A percentile compares a stretch with the other conserved stretches of the same genome.
phyloP scores from a whole-genome alignment of 2,797 vertebrate species.

The Geotria australis region DNA sequence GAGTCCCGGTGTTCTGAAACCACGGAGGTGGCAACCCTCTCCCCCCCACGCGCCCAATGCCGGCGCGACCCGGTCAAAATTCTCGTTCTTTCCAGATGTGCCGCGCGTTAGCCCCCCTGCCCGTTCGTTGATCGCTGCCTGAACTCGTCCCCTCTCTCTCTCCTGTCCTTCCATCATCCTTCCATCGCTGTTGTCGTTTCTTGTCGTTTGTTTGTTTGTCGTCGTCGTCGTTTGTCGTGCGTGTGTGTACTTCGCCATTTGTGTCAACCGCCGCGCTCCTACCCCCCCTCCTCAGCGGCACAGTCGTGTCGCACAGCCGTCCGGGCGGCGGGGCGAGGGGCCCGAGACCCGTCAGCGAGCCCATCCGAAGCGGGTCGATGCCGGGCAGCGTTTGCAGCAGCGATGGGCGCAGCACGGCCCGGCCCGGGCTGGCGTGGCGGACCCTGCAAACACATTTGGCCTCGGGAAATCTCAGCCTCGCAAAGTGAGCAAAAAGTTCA shows the following conservation, averaged over 20 bases:
- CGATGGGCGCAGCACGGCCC: conserved; percentile 45
- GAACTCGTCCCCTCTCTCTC: conserved; percentile 2
- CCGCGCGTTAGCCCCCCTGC: conserved; percentile 8
- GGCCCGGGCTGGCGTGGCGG: conserved; percentile 63
- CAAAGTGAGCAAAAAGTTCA: conserved; percentile 61
- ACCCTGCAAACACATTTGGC: conserved; percentile 78
- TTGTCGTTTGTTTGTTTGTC: conserved; percentile 18
- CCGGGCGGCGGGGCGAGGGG: conserved; percentile 26
- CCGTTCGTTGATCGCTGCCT: conserved; percentile 3
- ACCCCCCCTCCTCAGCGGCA: conserved; percentile 18
- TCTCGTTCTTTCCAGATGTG: too few relatives aligned
- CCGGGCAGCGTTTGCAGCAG: conserved; percentile 31
- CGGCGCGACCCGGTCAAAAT: too few relatives aligned
- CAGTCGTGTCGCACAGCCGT: conserved; percentile 29
- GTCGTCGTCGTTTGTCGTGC: conserved; percentile 5
- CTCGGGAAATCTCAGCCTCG: conserved; percentile 68
- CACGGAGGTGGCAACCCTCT: too few relatives aligned
- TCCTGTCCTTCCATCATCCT: conserved; percentile 12
- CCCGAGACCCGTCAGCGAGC: conserved; percentile 27
- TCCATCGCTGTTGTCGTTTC: conserved; percentile 9
- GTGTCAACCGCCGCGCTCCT: conserved; percentile 10
- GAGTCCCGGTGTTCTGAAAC: too few relatives aligned
- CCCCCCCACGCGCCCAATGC: too few relatives aligned
- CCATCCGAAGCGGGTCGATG: conserved; percentile 15
- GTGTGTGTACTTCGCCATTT: conserved; percentile 17